Evolutionary conservation across 2,888 invertebrate genomes (phyloP), one percentile per base, ranked within the genome.

Genomic region (Anthophora plumipes): DNA sequence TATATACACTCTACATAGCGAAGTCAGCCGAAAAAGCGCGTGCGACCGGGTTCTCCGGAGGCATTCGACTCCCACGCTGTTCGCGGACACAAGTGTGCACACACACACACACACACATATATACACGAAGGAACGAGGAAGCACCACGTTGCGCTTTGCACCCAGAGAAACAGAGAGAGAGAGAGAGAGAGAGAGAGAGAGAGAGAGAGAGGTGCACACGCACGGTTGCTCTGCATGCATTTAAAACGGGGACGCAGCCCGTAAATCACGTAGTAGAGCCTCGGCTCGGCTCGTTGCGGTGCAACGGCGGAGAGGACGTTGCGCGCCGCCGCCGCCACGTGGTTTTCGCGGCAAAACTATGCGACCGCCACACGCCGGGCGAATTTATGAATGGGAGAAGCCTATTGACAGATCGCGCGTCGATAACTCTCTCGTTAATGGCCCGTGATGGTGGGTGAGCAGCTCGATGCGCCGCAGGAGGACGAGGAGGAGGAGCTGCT

Each of bases 361-460:
- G 85, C 88, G 87, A 86, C 85, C 80, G 81, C 83, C 85, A 81
- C 86, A 86, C 81, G 83, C 80, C 85, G 81, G 79, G 86, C 87
- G 88, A 89, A 89, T 90, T 89, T 90, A 91, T 90, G 90, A 91
- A 90, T 91, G 90, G 87, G 87, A 89, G 89, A 89, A 86, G 88
- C 87, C 90, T 91, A 91, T 91, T 90, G 91, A 91, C 90, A 89
- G 89, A 91, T 91, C 89, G 89, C 83, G 86, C 85, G 85, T 89
- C 89, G 90, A 90, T 89, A 89, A 88, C 89, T 88, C 87, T 88
- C 87, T 89, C 86, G 88, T 90, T 90, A 90, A 90, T 89, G 89
- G 87, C 78, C 86, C 83, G 84, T 84, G 84, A 77, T 86, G 84
- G 86, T 84, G 85, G 87, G 85, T 85, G 83, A 77, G 80, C 79